Evolutionary conservation across 2,797 vertebrate genomes (phyloP), one percentile per base, ranked within the genome.

Genomic region (Arnoldichthys spilopterus): DNA sequence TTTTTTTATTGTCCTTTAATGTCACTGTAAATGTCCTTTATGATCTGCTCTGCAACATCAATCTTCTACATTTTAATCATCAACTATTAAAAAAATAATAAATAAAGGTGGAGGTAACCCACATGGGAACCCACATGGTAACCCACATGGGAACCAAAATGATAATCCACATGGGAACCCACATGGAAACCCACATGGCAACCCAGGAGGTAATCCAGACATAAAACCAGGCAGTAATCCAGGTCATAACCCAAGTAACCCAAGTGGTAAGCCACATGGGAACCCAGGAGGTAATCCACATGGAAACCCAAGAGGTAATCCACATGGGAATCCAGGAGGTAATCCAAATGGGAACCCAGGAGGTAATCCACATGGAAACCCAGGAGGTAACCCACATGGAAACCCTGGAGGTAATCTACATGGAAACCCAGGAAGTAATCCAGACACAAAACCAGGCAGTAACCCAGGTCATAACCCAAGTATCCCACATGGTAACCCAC

Each of bases 61-160:
- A 76, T 70, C 81, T 49, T 67, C 37, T 30, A 63, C 63, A 69
- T 66, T 34, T 18, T 72, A 47, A 56, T 79, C 61, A 71, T 12
- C 22, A 3, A n/a, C 58, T 69, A 47, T 47, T 13, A 47, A 72
- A 78, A 77, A 16, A 28, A 32, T 22, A 30, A 61, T 45, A 18
- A 26, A 32, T 8, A 63, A 70, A 85, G 84, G 64, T 74, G 84
- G 81, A 67, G 51, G 73, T 68, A 74, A 49, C 26, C 80, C 74
- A 51, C 28, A 47, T 37, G 70, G 58, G 2, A 76, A 47, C 26
- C 80, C 77, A 49, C 26, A 47, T 26, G 70, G 58, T 2, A 34
- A 58, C 1, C 58, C 59, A 20, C 59, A 63, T 15, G 47, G 43
- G 2, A 51, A 66, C 1, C 64, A 20, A 28, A 13, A 9, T 5